Evolutionary conservation across 2,888 invertebrate species (phyloP).

Genomic region (Chrysolina haemoptera): DNA sequence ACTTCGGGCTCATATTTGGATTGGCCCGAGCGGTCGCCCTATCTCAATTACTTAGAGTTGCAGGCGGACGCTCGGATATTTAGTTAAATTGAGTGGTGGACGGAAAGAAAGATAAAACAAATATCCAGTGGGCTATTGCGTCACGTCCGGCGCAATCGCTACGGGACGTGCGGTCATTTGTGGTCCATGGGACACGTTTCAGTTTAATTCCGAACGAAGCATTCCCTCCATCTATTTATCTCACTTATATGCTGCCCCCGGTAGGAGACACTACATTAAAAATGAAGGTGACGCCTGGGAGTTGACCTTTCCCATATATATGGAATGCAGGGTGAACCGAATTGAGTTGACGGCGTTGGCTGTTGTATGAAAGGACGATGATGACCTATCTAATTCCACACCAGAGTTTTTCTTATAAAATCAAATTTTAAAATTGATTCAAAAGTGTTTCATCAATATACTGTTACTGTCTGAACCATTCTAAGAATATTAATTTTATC

Average conservation of each 20-base stretch:
- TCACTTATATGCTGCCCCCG: slow-evolving; percentile 65
- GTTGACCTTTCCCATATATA: background rate
- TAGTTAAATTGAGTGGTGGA: slow-evolving; percentile 58
- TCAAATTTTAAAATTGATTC: no score
- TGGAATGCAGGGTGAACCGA: background rate
- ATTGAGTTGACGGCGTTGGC: no score
- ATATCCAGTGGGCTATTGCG: slow-evolving; percentile 66
- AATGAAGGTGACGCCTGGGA: slow-evolving; percentile 57
- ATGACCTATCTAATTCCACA: no score
- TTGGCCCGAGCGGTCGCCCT: slow-evolving; percentile 31
- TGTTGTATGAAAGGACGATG: no score
- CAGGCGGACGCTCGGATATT: slow-evolving; percentile 55
- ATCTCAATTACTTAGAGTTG: slow-evolving; percentile 55
- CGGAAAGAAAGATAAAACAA: slow-evolving; percentile 56
- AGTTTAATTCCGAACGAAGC: slow-evolving; percentile 67
- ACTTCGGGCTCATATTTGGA: slow-evolving; percentile 38
- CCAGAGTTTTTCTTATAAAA: no score
- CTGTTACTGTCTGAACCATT: no score
- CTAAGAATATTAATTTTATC: no score
- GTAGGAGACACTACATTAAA: slow-evolving; percentile 59
- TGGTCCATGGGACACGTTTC: slow-evolving; percentile 70
- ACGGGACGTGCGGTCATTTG: slow-evolving; percentile 68
- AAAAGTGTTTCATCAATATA: no score
- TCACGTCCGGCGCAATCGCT: slow-evolving; percentile 68
- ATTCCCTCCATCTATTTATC: slow-evolving; percentile 64